A percentile compares a stretch with the other conserved stretches of the same genome.
Conservation (phyloP, 1,140 invertebrate species). For the Leptonema lineaticorne region DNA sequence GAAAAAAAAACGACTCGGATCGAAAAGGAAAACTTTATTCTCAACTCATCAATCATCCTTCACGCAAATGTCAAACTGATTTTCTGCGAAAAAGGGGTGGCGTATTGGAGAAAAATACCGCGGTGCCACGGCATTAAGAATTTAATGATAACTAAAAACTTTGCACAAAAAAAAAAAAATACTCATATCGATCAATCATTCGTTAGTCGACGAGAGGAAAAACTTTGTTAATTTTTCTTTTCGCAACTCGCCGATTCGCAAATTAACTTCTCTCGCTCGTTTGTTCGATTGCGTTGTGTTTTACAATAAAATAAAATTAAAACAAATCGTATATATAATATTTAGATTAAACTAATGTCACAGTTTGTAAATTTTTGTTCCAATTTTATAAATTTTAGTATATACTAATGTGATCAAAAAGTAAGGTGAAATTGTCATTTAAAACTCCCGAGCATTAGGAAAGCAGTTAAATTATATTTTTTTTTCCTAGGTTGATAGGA, state of each 20-base stretch:
- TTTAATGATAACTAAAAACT: conserved; percentile 18
- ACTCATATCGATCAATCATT: conserved; percentile 2
- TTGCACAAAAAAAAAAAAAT: conserved; percentile 12
- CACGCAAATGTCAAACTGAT: conserved; percentile 26
- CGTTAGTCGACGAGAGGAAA: neutral
- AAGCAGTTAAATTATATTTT: too few species aligned
- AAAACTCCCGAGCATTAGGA: too few species aligned
- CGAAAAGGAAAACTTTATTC: conserved; percentile 27
- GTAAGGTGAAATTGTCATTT: too few species aligned
- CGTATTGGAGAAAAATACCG: neutral
- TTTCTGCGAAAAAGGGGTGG: conserved; percentile 5
- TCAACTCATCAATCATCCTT: conserved; percentile 30
- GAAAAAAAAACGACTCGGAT: conserved; percentile 22
- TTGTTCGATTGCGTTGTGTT: too few species aligned
- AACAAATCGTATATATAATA: too few species aligned
- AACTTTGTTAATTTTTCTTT: neutral
- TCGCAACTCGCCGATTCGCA: too few species aligned
- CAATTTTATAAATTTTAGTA: too few species aligned
- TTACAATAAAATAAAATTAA: too few species aligned
- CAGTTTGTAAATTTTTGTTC: too few species aligned
- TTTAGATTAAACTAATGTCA: too few species aligned
- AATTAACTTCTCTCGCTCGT: neutral
- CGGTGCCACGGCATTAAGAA: conserved; percentile 13
- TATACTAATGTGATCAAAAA: too few species aligned
- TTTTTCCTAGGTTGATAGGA: too few species aligned